Percentiles rank a stretch among this genome's conserved stretches.
phyloP scores from a whole-genome alignment of 2,888 invertebrate genomes.

The Hermaeophaga mercurialis region DNA sequence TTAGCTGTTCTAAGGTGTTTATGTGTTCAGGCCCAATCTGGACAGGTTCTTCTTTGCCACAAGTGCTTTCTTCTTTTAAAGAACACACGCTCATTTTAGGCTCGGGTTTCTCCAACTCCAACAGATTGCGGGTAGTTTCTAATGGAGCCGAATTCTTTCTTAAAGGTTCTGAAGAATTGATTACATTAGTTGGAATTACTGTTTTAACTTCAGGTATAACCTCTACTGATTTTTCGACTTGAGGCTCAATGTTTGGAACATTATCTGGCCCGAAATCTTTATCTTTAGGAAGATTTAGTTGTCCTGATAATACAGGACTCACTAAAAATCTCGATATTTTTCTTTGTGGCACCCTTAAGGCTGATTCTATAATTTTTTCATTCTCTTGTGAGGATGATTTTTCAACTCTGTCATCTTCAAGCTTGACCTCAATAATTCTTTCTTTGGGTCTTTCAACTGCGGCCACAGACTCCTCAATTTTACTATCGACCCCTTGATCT shows the following conservation, averaged over 20 bases:
- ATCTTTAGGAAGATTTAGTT: constrained; percentile 56
- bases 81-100: constrained; percentile 47
- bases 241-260: constrained; percentile 30
- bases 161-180: constrained; percentile 33
- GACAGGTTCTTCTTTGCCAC: constrained; percentile 46
- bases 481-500: constrained; percentile 28
- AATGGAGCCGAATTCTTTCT: constrained; percentile 48
- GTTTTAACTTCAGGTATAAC: constrained; percentile 24
- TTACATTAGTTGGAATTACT: constrained; percentile 20
- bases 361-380: constrained; percentile 35
- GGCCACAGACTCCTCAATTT: constrained; percentile 6
- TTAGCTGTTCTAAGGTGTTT: constrained; percentile 63
- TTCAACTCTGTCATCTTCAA: constrained; percentile 33
- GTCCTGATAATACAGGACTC: constrained; percentile 74
- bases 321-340: constrained; percentile 84
- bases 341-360: constrained; percentile 60
- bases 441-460: constrained; percentile 26
- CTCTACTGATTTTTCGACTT: constrained; percentile 25
- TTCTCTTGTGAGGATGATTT: constrained; percentile 39
- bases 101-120: constrained; percentile 44
- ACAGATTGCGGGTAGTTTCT: constrained; percentile 37
- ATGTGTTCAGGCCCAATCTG: constrained; percentile 59
- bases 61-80: constrained; percentile 45
- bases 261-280: constrained; percentile 47
- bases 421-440: constrained; percentile 31